These are phyloP conservation scores for Riparia riparia DNA, from an alignment of 2,113 vertebrate genomes.

Conservation along the genomic window DNA sequence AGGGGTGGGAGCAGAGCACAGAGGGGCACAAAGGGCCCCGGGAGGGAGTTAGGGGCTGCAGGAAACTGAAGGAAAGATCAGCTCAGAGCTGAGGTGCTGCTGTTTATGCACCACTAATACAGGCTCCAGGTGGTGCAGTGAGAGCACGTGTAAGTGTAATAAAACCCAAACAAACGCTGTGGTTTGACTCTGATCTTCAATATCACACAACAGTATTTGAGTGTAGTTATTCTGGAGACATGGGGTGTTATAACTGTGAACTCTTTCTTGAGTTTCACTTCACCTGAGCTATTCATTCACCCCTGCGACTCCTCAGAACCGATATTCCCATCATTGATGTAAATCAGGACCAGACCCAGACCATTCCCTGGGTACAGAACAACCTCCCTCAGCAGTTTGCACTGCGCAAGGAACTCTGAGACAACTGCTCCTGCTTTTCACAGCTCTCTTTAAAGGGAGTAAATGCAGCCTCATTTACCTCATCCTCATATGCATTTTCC, in stretches of 20 bases:
- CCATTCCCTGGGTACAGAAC: not conserved
- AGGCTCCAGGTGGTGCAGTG: not conserved
- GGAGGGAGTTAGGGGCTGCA: not conserved
- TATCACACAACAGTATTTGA: not conserved
- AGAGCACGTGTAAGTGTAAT: not conserved
- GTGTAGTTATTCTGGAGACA: not conserved
- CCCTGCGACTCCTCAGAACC: not conserved
- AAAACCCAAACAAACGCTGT: not conserved
- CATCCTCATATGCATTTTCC: constrained; percentile 85
- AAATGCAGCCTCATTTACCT: constrained; percentile 66
- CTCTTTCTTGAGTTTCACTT: not conserved
- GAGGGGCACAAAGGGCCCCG: not conserved
- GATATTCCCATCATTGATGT: not conserved
- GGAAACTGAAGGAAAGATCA: not conserved
- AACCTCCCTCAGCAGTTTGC: not conserved
- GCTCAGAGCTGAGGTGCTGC: not conserved
- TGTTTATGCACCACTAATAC: not conserved
- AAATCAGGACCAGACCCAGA: not conserved
- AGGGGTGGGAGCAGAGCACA: not conserved
- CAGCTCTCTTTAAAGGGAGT: not conserved
- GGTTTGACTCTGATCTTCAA: not conserved
- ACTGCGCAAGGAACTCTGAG: not conserved
- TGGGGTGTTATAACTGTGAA: not conserved
- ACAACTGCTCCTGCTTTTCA: not conserved
- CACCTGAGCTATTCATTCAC: not conserved